Percentiles rank a stretch among this genome's conserved stretches.
phyloP scores from a whole-genome alignment of 1,140 invertebrate species.

The Palaemon carinicauda region DNA sequence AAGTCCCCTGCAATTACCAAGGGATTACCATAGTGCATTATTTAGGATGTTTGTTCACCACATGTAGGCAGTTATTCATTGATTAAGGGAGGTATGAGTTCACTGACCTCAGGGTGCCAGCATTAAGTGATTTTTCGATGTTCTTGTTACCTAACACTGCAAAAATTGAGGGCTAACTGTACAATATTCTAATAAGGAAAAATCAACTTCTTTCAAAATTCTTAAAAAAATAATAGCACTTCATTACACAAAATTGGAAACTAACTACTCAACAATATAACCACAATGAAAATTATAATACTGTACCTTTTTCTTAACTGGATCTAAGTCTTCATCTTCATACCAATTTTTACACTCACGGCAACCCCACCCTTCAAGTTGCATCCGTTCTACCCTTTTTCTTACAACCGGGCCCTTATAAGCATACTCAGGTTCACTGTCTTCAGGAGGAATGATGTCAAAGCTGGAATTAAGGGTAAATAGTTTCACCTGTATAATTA shows the following conservation, averaged over 20 bases:
- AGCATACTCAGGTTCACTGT: not conserved
- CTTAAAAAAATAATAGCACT: too few relatives aligned
- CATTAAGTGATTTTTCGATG: too few relatives aligned
- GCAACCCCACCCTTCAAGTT: not conserved
- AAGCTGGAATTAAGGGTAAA: not conserved
- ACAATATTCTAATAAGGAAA: too few relatives aligned
- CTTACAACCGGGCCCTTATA: not conserved
- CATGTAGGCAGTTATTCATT: too few relatives aligned
- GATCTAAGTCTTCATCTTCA: not conserved
- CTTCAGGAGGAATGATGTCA: not conserved
- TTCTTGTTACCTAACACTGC: too few relatives aligned
- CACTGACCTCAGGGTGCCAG: too few relatives aligned
- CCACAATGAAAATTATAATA: not conserved
- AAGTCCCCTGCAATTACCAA: too few relatives aligned
- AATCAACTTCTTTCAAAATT: too few relatives aligned
- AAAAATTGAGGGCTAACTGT: too few relatives aligned
- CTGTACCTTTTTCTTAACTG: conserved; percentile 1
- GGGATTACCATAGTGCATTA: too few relatives aligned
- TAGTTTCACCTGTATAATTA: not conserved
- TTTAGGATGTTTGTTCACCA: too few relatives aligned
- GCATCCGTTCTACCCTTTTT: not conserved
- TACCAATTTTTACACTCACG: not conserved
- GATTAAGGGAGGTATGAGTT: too few relatives aligned
- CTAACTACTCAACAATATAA: not conserved
- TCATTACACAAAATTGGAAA: not conserved